Base-by-base conservation (phyloP, 2,888 invertebrate genomes). In the Tenthredo distinguenda region DNA sequence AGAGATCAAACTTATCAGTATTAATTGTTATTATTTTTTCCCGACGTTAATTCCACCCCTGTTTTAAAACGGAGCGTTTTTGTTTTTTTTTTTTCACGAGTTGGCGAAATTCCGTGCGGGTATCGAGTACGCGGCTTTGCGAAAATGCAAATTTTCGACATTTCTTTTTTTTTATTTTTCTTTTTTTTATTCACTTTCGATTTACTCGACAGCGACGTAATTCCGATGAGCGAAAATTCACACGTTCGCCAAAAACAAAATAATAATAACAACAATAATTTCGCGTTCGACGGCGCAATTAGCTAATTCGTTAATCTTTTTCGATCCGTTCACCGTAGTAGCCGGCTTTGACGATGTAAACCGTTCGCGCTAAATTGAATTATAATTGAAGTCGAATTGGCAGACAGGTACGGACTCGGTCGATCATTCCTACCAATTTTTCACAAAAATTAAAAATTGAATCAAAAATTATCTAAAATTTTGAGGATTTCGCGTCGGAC, bases 351-450 rank as follows among this genome's bases (percentile, higher is more conserved):
- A 15, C 76, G 76, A 26, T 34, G 77, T 77, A n/a, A 77, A 55
- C 55, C 31, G 9, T 77, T 77, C 15, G 55, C 50, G n/a, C 34
- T 3, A 7, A 50, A 50, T 77, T n/a, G 31, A 77, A 31, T 77
- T 77, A 31, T 50, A n/a, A 77, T 77, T 55, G 31, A 77, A 77
- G 26, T 77, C 77, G 26, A 34, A 77, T 77, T 21, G 72, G 40
- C 71, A 71, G 31, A 34, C 71, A 5, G 71, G 18, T n/a, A 21
- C 43, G 47, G 26, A 18, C 74, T 47, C 62, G 43, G 10, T 76
- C 47, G 74, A 76, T 76, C 50, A 72, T n/a, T 72, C 72, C 21
- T n/a, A 1, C 71, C 6, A 71, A 37, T 37, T 26, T 21, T 2
- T 10, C 10, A 26, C 1, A 26, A 26, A 26, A 26, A 26, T 26